phyloP scores from a whole-genome alignment of 1,140 invertebrate genomes.

The Diorhabda elongata region DNA sequence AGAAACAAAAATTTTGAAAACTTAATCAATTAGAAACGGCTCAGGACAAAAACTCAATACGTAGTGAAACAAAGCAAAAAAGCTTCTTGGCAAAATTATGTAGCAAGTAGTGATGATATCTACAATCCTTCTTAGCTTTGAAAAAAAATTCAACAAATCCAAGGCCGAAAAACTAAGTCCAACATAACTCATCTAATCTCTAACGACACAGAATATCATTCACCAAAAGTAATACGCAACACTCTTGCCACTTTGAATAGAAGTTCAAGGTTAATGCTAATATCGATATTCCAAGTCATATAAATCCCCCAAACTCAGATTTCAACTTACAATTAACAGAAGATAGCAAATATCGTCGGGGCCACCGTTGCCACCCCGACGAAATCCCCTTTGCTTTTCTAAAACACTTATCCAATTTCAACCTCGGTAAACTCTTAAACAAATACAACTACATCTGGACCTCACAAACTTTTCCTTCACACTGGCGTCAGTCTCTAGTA shows the following conservation, averaged over 20 bases:
- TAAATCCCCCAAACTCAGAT: neutral
- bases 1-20: conserved; percentile 3
- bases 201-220: neutral
- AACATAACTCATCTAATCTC: neutral
- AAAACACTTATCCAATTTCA: no score
- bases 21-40: conserved; percentile 1
- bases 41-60: conserved; percentile 4
- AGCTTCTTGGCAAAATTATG: no score
- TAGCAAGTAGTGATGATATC: no score
- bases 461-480: neutral
- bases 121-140: no score
- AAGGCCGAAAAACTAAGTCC: neutral
- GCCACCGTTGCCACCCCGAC: neutral
- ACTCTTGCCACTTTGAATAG: neutral
- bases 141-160: no score
- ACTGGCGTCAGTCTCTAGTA: conserved; percentile 14
- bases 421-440: neutral
- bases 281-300: neutral
- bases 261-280: neutral
- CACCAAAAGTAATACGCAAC: neutral
- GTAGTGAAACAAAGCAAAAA: neutral
- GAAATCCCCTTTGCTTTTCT: no score
- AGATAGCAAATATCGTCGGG: neutral
- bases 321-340: neutral
- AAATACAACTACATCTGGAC: neutral